Base-by-base conservation (phyloP, 2,797 vertebrate genomes). In the Myotis planiceps region DNA sequence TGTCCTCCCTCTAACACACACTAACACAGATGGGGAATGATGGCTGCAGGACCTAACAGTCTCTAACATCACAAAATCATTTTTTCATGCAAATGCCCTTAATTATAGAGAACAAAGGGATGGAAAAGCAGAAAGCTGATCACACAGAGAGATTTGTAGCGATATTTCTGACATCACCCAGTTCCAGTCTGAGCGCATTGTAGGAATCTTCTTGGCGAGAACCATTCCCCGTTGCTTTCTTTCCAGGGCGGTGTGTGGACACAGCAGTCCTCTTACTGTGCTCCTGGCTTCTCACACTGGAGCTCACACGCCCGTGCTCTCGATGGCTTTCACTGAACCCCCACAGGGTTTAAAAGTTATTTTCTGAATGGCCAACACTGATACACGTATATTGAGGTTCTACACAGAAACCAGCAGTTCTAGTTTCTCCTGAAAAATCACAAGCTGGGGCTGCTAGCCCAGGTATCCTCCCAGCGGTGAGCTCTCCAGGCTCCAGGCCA, bases 21-120 rank as follows among this genome's bases (percentile, higher is more conserved):
- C 42, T 12, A 71, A 72, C 2, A 39, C 65, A 47, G 91, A 69
- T 2, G 19, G 42, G 32, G 80, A 84, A 71, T 14, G 89, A 39
- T 0, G 55, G 68, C 94, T n/a, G 6, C 53, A 49, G 87, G 95
- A 90, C 85, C 76, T 65, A 85, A 92, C 16, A 12, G 65, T 65
- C 53, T 72, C 53, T 51, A 80, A 71, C 6, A 21, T n/a, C 68
- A n/a, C 53, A 18, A 34, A 60, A 74, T 34, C 0, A 0, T 25
- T 80, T 88, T 89, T 89, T 87, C 74, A 55, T 71, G 94, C 79
- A 82, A 87, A 92, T 78, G 55, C 7, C 60, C 51, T 58, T 86
- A 76, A 69, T 80, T 75, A 37, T 27, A 18, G 72, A 90, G 69
- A 94, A 92, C 94, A 94, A 91, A 94, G 88, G 78, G 49, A 23